Evolutionary conservation across 2,797 vertebrate species (phyloP).

Genomic region (Syngnathus rostellatus): DNA sequence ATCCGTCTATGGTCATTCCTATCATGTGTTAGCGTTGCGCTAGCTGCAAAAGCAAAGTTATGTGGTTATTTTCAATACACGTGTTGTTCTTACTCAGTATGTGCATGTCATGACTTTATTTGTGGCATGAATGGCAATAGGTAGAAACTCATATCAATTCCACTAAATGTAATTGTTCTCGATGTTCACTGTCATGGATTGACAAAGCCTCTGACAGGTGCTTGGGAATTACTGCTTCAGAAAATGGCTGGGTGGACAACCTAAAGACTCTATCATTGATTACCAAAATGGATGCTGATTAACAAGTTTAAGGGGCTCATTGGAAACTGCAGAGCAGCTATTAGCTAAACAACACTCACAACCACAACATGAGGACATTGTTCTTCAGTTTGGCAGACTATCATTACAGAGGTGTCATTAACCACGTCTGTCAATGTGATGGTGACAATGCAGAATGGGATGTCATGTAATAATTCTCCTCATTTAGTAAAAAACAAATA

Average conservation of each 20-base stretch:
- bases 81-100: not conserved
- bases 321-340: not conserved
- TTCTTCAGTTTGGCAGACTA: constrained; percentile 10
- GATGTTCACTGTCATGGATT: not conserved
- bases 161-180: not conserved
- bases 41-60: not conserved
- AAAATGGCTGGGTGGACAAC: not conserved
- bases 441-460: constrained; percentile 9
- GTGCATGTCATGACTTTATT: not conserved
- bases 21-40: not conserved
- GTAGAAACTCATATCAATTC: not conserved
- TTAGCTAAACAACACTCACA: not conserved
- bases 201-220: not conserved
- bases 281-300: not conserved
- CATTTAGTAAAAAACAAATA: not conserved
- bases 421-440: constrained; percentile 25
- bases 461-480: not conserved
- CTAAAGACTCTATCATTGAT: not conserved
- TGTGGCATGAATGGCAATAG: not conserved
- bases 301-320: not conserved
- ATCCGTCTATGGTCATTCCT: not conserved
- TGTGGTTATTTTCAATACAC: not conserved
- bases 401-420: constrained; percentile 13
- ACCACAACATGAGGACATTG: not conserved
- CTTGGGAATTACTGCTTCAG: not conserved